Base-by-base conservation (phyloP, 2,113 vertebrate genomes). In the Henicopernis longicauda region DNA sequence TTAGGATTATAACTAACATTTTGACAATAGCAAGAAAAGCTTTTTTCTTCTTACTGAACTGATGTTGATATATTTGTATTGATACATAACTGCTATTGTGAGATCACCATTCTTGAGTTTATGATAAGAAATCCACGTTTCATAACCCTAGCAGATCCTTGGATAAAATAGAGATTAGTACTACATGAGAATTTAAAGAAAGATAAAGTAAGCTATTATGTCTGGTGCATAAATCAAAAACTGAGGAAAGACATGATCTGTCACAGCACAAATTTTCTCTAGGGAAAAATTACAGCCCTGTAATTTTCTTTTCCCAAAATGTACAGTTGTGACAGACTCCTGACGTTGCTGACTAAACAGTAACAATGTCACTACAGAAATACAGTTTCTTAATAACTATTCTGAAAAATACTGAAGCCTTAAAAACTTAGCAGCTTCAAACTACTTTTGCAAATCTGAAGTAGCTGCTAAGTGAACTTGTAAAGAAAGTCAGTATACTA, bases 291-390 rank as follows among this genome's bases (percentile, higher is more conserved):
- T 78, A 67, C 76, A 94, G 34, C 65, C 77, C 57, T 82, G 38
- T 89, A 93, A 96, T 94, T 96, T 95, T 96, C 80, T 78, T 58
- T 89, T 84, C 57, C 32, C 36, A 11, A 80, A 80, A 89, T 27
- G 23, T 66, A 66, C 20, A 79, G 78, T 81, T 94, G 76, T 95
- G 93, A 96, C 81, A 96, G n/a, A 36, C 36, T 95, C 47, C 20
- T 84, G 73, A 91, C 86, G 26, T 17, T 96, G 91, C 93, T 96
- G 89, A 96, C 65, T 96, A 94, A 96, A 95, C 69, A 93, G 54
- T 66, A 83, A 83, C 4, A 83, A 83, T 77, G 62, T 83, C 62
- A 74, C 38, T 71, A 63, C 25, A 93, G 88, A 94, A 97, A 85
- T 82, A 74, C 31, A 67, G 19, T 42, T 82, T 88, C 27, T 62